Percentiles rank a stretch among this genome's conserved stretches.
phyloP scores from a whole-genome alignment of 2,888 invertebrate genomes.

The Ctenicera cuprea region DNA sequence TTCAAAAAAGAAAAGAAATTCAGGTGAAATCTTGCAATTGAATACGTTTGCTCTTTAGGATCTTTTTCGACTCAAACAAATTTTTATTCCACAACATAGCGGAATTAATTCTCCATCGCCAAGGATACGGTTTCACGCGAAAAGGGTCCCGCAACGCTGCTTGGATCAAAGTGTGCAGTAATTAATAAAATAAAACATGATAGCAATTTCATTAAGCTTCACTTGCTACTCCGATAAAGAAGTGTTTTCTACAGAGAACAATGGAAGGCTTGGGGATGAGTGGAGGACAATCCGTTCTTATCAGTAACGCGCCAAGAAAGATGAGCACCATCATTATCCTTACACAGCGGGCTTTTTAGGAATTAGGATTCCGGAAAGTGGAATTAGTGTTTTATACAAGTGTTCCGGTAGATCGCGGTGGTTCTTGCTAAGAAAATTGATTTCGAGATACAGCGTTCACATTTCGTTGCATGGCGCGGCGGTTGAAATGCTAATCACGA shows the following conservation, averaged over 20 bases:
- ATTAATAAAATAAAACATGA: constrained; percentile 51
- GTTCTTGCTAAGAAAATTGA: constrained; percentile 35
- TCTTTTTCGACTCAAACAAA: no score
- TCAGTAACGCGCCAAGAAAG: constrained; percentile 51
- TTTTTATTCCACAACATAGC: no score
- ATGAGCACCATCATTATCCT: constrained; percentile 52
- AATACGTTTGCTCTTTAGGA: no score
- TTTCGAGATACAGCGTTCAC: constrained; percentile 15
- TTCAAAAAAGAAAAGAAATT: no score
- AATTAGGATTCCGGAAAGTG: constrained; percentile 51
- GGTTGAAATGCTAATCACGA: constrained; percentile 35
- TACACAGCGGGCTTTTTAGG: constrained; percentile 51
- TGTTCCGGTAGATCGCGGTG: constrained; percentile 41
- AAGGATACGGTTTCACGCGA: no score
- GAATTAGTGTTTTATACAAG: constrained; percentile 53
- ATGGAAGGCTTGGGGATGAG: constrained; percentile 42
- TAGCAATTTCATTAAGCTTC: constrained; percentile 47
- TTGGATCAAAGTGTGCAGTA: constrained; percentile 37
- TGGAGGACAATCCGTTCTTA: constrained; percentile 48
- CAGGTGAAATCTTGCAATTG: no score
- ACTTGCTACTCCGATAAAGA: constrained; percentile 38
- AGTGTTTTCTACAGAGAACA: constrained; percentile 46
- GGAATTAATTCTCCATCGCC: no score
- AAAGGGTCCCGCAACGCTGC: neutral
- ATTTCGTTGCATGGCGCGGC: constrained; percentile 11